Conservation (phyloP, 1,140 invertebrate species). For the Drosophila ironensis region DNA sequence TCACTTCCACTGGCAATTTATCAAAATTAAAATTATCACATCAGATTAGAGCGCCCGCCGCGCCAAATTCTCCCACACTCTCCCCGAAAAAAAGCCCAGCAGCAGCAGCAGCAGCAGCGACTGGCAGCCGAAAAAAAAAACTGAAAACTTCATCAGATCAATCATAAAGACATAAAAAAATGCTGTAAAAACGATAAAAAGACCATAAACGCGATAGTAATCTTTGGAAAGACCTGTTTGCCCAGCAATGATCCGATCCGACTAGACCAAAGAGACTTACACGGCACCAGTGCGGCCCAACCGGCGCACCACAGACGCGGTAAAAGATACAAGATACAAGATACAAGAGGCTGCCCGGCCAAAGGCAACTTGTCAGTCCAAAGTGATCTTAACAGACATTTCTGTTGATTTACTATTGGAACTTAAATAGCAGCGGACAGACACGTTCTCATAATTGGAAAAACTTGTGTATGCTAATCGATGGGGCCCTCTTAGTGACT, state of each 20-base stretch:
- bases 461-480: conserved; percentile 77
- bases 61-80: conserved; percentile 74
- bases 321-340: neutral
- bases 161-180: conserved; percentile 63
- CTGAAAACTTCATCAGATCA: conserved; percentile 67
- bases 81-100: conserved; percentile 52
- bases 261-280: conserved; percentile 33
- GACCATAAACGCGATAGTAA: conserved; percentile 72
- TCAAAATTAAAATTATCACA: conserved; percentile 70
- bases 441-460: conserved; percentile 60
- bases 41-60: conserved; percentile 49
- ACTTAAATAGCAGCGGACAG: conserved; percentile 24
- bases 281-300: conserved; percentile 15
- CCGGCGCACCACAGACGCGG: conserved; percentile 1
- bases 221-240: conserved; percentile 75
- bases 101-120: no score
- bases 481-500: conserved; percentile 62
- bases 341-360: neutral
- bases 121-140: conserved; percentile 58
- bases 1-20: conserved; percentile 66
- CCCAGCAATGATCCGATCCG: conserved; percentile 50
- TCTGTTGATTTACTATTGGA: conserved; percentile 74
- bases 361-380: conserved; percentile 66
- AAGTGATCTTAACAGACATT: conserved; percentile 63
- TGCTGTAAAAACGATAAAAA: conserved; percentile 66